Base-by-base conservation (phyloP, 2,113 vertebrate species). In the Cavia aperea region DNA sequence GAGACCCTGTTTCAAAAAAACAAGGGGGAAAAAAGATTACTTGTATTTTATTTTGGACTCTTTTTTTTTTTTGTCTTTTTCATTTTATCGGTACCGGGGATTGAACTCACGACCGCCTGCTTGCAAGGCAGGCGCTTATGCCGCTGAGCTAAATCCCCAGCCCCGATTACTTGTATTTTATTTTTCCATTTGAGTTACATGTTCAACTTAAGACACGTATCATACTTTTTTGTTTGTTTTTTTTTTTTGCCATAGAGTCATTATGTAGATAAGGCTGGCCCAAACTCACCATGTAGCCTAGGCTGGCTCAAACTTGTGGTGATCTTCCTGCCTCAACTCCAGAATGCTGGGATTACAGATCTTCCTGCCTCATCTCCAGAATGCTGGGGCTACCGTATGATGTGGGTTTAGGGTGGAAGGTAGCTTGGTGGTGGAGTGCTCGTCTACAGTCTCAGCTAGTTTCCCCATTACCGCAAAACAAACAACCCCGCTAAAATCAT, bases 171-270 rank as follows among this genome's bases (percentile, higher is more conserved):
- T 89, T 91, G 68, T 88, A 23, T 39, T 91, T 89, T 77, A 14
- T 93, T 90, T 96, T 39, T 75, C 68, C 70, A 15, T 68, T 95
- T 96, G 39, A 89, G 49, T 87, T 96, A 4, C 39, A 54, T 51
- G 19, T 82, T 92, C 78, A 79, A 82, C 2, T 39, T 88, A 93
- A 95, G 93, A 49, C 15, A 77, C 10, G 62, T 7, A n/a, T 51
- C 23, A 68, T 96, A 31, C 31, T 43, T 92, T 83, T 66, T 49
- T 31, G 60, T 91, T n/a, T 7, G 36, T 24, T 46, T 26, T 7
- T 39, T 73, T 14, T 75, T 78, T 36, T 54, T 79, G 77, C 19
- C 31, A 79, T 33, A 79, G 4, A 18, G 7, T 54, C 77, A 54
- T 29, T 26, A 24, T 75, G 72, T 31, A 75, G 23, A 29, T 49